phyloP scores from a whole-genome alignment of 2,113 vertebrate species.

The Hystrix cristata region DNA sequence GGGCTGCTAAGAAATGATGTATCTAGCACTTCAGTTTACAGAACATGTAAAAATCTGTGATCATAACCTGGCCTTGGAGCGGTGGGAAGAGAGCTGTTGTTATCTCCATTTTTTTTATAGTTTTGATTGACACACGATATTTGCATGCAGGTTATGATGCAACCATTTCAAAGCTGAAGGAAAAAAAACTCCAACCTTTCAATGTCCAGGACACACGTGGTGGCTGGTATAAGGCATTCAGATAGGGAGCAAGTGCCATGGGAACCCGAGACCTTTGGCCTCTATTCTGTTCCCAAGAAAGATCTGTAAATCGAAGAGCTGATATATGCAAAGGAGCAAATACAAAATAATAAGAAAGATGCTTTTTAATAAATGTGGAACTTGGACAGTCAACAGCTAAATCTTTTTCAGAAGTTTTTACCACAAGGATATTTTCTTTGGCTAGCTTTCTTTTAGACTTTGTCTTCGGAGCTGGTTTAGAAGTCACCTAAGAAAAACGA shows the following conservation, averaged over 20 bases:
- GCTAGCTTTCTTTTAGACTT: not conserved
- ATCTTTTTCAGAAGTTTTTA: not conserved
- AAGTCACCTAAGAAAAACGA: not conserved
- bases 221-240: fast-evolving
- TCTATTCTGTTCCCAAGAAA: not conserved
- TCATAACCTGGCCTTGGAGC: not conserved
- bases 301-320: not conserved
- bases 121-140: not conserved
- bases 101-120: too few relatives aligned
- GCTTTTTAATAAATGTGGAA: not conserved
- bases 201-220: not conserved
- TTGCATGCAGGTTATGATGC: too few relatives aligned
- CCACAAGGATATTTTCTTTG: not conserved
- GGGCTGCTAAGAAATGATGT: not conserved
- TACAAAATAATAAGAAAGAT: not conserved
- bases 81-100: not conserved
- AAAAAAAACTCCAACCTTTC: not conserved
- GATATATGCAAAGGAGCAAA: not conserved
- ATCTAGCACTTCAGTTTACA: not conserved
- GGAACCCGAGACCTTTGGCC: not conserved
- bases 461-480: not conserved
- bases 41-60: fast-evolving
- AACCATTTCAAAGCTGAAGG: not conserved
- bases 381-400: not conserved
- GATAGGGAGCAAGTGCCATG: fast-evolving